A percentile compares a stretch with the other conserved stretches of the same genome.
Conservation (phyloP, 2,797 vertebrate species). For the Glyptemys insculpta region DNA sequence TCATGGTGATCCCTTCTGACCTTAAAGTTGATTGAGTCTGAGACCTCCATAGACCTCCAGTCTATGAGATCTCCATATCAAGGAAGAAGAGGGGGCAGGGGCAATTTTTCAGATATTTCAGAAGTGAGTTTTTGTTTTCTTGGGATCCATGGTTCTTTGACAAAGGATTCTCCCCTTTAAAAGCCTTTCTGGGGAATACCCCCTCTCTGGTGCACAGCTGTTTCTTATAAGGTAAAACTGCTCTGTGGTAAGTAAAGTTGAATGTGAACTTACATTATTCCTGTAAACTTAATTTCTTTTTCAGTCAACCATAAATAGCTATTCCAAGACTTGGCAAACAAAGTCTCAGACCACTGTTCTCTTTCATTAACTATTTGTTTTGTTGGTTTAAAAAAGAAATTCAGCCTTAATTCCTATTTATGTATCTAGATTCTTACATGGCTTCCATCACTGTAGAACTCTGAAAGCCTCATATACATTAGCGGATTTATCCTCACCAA, state of each 20-base stretch:
- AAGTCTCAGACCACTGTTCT: not conserved
- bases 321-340: not conserved
- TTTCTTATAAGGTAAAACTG: not conserved
- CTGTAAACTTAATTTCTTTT: constrained; percentile 7
- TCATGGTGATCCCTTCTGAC: not conserved
- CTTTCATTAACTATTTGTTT: not conserved
- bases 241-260: not conserved
- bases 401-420: not conserved
- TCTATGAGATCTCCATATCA: too few relatives aligned
- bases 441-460: not conserved
- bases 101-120: not conserved
- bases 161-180: not conserved
- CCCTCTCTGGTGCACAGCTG: not conserved
- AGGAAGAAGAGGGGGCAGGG: not conserved
- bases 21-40: not conserved
- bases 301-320: not conserved
- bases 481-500: not conserved
- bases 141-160: not conserved
- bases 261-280: not conserved
- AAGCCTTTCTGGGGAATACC: not conserved
- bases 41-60: not conserved
- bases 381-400: not conserved
- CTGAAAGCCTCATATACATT: not conserved
- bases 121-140: not conserved
- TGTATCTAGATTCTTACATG: not conserved